These are phyloP conservation scores for Embidobia sp. DNA, from an alignment of 2,888 invertebrate species.

Conservation along the genomic window DNA sequence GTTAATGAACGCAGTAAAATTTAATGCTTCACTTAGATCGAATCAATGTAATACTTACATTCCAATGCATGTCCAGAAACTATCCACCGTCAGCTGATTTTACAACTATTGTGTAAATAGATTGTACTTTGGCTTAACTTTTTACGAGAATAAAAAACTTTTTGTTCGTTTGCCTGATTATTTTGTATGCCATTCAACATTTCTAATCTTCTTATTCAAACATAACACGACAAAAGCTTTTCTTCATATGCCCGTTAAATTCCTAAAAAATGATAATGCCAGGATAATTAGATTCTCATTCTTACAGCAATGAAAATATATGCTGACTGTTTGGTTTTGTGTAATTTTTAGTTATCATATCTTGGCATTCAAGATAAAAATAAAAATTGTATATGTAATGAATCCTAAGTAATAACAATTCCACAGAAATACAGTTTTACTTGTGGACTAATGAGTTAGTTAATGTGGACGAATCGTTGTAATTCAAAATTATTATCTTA, in stretches of 20 bases:
- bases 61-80: no score
- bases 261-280: slow-evolving; percentile 30
- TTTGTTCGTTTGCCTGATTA: slow-evolving; percentile 36
- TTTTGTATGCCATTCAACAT: slow-evolving; percentile 15
- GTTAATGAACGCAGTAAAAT: no score
- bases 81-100: not conserved
- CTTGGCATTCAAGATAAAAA: no score
- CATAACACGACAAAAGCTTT: slow-evolving; percentile 27
- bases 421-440: no score
- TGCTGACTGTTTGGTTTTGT: not conserved
- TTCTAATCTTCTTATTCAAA: slow-evolving; percentile 50
- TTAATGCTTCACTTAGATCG: no score
- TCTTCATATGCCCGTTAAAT: slow-evolving; percentile 28
- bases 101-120: slow-evolving; percentile 9
- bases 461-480: no score
- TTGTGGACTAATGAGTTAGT: no score
- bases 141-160: slow-evolving; percentile 24
- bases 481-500: no score
- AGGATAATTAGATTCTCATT: slow-evolving; percentile 33
- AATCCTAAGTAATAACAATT: no score
- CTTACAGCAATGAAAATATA: not conserved
- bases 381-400: no score
- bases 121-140: not conserved
- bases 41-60: no score
- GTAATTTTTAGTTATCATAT: slow-evolving; percentile 10